Evolutionary conservation across 2,888 invertebrate species (phyloP), one percentile per base, ranked within the genome.

Genomic region (Oconnorella tubifera): DNA sequence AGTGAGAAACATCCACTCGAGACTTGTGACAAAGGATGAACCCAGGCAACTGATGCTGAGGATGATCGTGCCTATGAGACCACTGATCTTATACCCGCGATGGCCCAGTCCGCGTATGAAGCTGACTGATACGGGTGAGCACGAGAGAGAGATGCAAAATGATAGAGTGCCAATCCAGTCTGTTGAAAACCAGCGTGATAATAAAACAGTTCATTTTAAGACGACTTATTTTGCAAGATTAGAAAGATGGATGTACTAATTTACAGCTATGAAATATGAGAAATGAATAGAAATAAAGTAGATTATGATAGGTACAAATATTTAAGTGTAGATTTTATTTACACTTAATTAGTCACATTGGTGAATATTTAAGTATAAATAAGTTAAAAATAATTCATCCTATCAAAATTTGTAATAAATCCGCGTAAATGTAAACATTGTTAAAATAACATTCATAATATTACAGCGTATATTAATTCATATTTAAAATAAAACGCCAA

Each of bases 101-200:
- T 72, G 62, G 14, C 69, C 63, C n/a, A 75, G 55, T 23, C 51
- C 53, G 6, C 75, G 68, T 51, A 75, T 75, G 57, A 75, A 64
- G 31, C 68, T 62, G 10, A 75, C 75, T 0, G 75, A 71, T 6
- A 75, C 31, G 1, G 75, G 75, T 2, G 75, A 68, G 27, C 62
- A 65, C 1, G 70, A 68, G 56, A 75, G 68, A n/a, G 74, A 74
- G 57, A 75, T 74, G 58, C 70, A 71, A 69, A 75, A 75, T 2
- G 75, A 75, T 48, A 75, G 69, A 1, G 75, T 75, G 1, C 75
- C 75, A 32, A 75, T 75, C 75, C 75, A 75, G 64, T 75, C 75
- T 74, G 70, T 23, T 62, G 51, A 6, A 25, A 14, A 60, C 23
- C 40, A 40, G 19, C 19, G 6, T 14, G 19, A 40, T 40, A 40